Evolutionary conservation across 2,113 vertebrate species (phyloP).

Genomic region (Lepus americanus): DNA sequence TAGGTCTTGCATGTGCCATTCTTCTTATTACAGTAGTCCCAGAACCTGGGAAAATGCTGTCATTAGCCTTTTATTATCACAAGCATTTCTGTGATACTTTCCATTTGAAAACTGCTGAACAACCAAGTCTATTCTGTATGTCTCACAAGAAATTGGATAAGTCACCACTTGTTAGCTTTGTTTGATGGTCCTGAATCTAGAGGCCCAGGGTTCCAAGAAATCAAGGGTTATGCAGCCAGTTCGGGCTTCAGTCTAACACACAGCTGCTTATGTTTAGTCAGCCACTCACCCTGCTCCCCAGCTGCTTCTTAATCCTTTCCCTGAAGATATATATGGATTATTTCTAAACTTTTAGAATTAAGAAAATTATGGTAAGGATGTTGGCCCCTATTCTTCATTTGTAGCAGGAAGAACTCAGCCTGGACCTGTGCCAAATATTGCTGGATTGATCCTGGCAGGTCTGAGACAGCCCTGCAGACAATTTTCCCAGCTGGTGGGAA

Average conservation of each 20-base stretch:
- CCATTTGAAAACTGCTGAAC: slow-evolving; percentile 47
- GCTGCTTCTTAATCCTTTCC: slow-evolving; percentile 29
- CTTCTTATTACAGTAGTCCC: slow-evolving; percentile 27
- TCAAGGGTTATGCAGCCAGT: background rate
- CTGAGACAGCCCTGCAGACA: slow-evolving; percentile 1
- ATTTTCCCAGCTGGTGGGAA: background rate
- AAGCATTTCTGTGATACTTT: slow-evolving; percentile 63
- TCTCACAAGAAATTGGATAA: slow-evolving; percentile 57
- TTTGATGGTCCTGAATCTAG: slow-evolving; percentile 52
- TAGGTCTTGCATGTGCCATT: slow-evolving; percentile 1
- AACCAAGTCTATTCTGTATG: background rate
- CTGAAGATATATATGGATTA: slow-evolving; percentile 24
- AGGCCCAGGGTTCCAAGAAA: slow-evolving; percentile 45
- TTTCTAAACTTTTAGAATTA: slow-evolving; percentile 69
- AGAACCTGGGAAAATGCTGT: slow-evolving; percentile 69
- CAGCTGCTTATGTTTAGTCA: slow-evolving; percentile 59
- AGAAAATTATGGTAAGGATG: slow-evolving; percentile 71
- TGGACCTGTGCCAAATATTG: slow-evolving; percentile 57
- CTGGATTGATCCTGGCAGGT: slow-evolving; percentile 27
- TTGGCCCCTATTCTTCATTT: slow-evolving; percentile 61
- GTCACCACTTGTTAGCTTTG: slow-evolving; percentile 56
- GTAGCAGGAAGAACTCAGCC: slow-evolving; percentile 54
- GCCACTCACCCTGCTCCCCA: slow-evolving; percentile 40
- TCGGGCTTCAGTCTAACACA: slow-evolving; percentile 44
- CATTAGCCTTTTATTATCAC: slow-evolving; percentile 65